Base-by-base conservation (phyloP, 1,140 invertebrate genomes). In the Copidosoma floridanum region DNA sequence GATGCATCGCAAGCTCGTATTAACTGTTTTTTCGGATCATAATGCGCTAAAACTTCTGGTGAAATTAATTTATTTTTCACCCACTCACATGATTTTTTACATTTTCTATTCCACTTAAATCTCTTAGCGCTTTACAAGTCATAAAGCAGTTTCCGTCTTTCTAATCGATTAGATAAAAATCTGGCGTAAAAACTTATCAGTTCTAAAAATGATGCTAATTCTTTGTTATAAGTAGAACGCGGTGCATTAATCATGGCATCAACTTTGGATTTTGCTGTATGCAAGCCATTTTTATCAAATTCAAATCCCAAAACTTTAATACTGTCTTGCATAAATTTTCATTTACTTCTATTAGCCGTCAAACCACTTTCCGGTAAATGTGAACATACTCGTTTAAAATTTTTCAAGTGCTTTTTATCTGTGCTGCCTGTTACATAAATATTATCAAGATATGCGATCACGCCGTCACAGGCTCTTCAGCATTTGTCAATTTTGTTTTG, bases 251-350 rank as follows among this genome's bases (percentile, higher is more conserved):
- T 52, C 46, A 57, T 61, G 43, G 64, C 46, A 2, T 69, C 26
- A 44, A 69, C 41, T 57, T 71, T 71, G 3, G 65, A 57, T 12
- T 63, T 56, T 10, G 53, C 58, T 53, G 65, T 71, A 12, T 68
- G 61, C 24, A 73, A 43, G 1, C 72, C 71, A 43, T 65, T 41
- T 46, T 68, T 68, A 47, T 61, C 61, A 24, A 71, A 67, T 2
- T 43, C 51, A 55, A 57, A 63, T 8, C 66, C 71, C 41, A 72
- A 52, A 47, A 67, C 68, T 38, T 61, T 38, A 6, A 72, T 51
- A 0, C 48, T 53, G 11, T 63, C 38, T 64, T 66, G 29, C 1
- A 76, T 71, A 57, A 76, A 75, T 7, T 57, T 41, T 23, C 57
- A 64, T 44, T 69, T n/a, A n/a, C n/a, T n/a, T n/a, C n/a, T n/a